Evolutionary conservation across 1,140 invertebrate species (phyloP).

Genomic region (Meloidogyne floridensis): DNA sequence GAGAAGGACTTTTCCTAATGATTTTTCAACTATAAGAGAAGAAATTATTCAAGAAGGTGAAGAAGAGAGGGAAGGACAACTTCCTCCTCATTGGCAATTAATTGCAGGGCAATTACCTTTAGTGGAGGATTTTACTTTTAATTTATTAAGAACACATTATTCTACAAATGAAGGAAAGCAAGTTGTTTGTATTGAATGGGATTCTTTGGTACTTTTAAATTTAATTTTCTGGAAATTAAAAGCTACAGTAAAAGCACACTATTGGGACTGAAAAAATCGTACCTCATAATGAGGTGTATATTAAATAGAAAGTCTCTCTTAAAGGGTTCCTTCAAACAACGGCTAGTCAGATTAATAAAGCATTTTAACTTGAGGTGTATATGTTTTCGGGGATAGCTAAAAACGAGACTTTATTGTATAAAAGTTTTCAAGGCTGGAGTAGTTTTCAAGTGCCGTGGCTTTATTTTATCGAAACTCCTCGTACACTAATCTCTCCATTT

Average conservation of each 20-base stretch:
- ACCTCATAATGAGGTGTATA: too few relatives aligned
- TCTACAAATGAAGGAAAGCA: neutral
- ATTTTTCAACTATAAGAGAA: neutral
- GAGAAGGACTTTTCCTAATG: neutral
- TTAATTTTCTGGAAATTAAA: neutral
- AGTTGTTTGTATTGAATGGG: constrained; percentile 30
- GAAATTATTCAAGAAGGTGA: neutral
- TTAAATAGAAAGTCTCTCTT: neutral
- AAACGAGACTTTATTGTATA: too few relatives aligned
- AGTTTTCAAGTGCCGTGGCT: too few relatives aligned
- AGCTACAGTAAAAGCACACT: neutral
- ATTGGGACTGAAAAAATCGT: too few relatives aligned
- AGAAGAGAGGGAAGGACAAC: neutral
- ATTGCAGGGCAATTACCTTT: neutral
- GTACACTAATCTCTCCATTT: too few relatives aligned
- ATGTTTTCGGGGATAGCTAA: too few relatives aligned
- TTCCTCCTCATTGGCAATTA: neutral
- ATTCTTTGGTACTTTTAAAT: constrained; percentile 25
- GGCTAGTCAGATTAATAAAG: too few relatives aligned
- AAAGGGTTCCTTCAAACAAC: neutral
- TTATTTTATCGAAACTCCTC: too few relatives aligned
- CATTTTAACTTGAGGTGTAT: too few relatives aligned
- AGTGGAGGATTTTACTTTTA: neutral
- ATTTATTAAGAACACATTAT: neutral
- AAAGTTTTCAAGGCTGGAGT: too few relatives aligned